These are phyloP conservation scores for Formicarius rufipectus DNA, from an alignment of 2,113 vertebrate species.

Conservation along the genomic window DNA sequence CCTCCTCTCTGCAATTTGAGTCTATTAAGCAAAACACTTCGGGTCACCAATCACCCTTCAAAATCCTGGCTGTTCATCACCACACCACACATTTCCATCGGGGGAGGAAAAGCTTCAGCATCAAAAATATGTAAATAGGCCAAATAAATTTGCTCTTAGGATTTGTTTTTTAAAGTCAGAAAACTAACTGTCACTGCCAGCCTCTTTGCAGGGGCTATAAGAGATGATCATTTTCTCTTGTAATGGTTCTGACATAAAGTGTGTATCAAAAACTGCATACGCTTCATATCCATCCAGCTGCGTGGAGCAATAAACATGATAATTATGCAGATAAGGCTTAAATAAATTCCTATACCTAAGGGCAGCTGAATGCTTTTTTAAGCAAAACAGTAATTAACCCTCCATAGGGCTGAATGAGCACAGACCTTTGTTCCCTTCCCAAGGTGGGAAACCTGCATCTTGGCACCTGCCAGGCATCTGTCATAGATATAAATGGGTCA, in stretches of 20 bases:
- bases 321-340: conserved; percentile 67
- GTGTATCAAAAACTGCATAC: conserved; percentile 62
- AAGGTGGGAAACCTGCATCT: background rate
- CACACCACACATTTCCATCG: background rate
- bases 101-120: background rate
- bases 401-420: conserved; percentile 19
- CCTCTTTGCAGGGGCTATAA: conserved; percentile 33
- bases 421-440: conserved; percentile 25
- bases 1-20: background rate
- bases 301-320: conserved; percentile 60
- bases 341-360: conserved; percentile 64
- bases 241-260: conserved; percentile 52
- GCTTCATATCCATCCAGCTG: conserved; percentile 61
- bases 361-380: conserved; percentile 34
- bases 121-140: background rate
- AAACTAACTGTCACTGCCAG: conserved; percentile 9
- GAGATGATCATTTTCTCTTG: conserved; percentile 41
- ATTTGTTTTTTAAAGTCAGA: conserved; percentile 44
- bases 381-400: conserved; percentile 62
- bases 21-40: background rate
- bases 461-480: background rate
- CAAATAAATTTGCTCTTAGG: background rate
- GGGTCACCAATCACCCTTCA: conserved; percentile 16
- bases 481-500: background rate
- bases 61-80: background rate